Evolutionary conservation across 1,140 invertebrate genomes (phyloP).

Genomic region (Goniozus legneri): DNA sequence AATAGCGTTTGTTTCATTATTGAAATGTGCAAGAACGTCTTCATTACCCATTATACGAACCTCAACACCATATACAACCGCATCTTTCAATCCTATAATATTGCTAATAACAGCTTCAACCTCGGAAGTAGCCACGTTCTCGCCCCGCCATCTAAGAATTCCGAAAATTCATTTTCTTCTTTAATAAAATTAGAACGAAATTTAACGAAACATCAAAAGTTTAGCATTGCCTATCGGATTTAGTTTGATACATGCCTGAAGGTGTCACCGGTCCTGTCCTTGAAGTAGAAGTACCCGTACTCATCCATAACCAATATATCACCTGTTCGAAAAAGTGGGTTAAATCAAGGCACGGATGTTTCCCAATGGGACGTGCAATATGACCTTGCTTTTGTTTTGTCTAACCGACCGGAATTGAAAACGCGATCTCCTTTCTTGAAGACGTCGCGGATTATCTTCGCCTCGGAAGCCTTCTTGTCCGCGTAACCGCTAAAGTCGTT

Average conservation of each 20-base stretch:
- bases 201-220: no score
- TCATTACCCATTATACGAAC: slow-evolving; percentile 47
- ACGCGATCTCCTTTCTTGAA: slow-evolving; percentile 81
- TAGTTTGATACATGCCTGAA: slow-evolving; percentile 78
- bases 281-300: slow-evolving; percentile 92
- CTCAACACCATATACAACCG: slow-evolving; percentile 83
- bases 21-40: no score
- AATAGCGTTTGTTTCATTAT: no score
- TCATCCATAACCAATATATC: slow-evolving; percentile 91
- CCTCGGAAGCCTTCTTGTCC: slow-evolving; percentile 82
- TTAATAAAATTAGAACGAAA: no score
- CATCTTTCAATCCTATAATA: slow-evolving; percentile 69
- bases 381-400: background rate
- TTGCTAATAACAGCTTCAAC: slow-evolving; percentile 90
- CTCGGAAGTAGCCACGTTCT: slow-evolving; percentile 96
- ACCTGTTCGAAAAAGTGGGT: slow-evolving; percentile 52
- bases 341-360: slow-evolving; percentile 4
- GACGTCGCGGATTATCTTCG: slow-evolving; percentile 88
- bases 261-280: slow-evolving; percentile 93
- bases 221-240: no score
- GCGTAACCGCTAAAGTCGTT: slow-evolving; percentile 80
- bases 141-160: slow-evolving; percentile 80
- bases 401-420: slow-evolving; percentile 75
- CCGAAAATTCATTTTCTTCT: no score
- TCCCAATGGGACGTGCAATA: background rate